Conservation (phyloP, 1,140 invertebrate species). For the Rhynchophorus ferrugineus region DNA sequence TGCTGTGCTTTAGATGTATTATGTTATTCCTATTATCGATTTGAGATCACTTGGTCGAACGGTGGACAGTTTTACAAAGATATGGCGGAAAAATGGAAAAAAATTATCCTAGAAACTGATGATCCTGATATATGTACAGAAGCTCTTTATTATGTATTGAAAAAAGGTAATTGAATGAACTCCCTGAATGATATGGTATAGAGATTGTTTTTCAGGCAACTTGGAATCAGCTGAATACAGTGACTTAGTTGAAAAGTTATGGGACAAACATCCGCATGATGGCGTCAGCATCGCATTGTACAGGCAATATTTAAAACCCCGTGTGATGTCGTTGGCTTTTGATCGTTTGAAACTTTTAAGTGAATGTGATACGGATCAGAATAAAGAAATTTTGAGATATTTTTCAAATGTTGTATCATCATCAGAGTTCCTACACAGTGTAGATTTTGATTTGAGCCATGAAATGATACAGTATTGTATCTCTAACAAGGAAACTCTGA, state of each 20-base stretch:
- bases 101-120: neutral
- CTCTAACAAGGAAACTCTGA: neutral
- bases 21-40: neutral
- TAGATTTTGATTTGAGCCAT: neutral
- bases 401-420: neutral
- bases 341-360: too few species aligned
- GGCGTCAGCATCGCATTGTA: neutral
- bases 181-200: neutral
- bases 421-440: neutral
- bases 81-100: neutral
- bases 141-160: neutral
- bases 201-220: neutral
- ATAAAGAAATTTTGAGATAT: neutral
- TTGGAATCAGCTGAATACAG: neutral
- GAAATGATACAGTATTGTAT: neutral
- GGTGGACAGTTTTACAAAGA: neutral
- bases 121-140: neutral
- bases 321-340: too few species aligned
- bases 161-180: neutral
- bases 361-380: too few species aligned
- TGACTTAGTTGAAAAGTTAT: neutral
- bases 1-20: neutral
- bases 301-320: neutral
- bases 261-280: neutral
- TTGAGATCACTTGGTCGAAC: neutral